A percentile compares a stretch with the other conserved stretches of the same genome.
These are phyloP conservation scores for Dipodomys spectabilis DNA, from an alignment of 2,113 vertebrate genomes.

Conservation along the genomic window DNA sequence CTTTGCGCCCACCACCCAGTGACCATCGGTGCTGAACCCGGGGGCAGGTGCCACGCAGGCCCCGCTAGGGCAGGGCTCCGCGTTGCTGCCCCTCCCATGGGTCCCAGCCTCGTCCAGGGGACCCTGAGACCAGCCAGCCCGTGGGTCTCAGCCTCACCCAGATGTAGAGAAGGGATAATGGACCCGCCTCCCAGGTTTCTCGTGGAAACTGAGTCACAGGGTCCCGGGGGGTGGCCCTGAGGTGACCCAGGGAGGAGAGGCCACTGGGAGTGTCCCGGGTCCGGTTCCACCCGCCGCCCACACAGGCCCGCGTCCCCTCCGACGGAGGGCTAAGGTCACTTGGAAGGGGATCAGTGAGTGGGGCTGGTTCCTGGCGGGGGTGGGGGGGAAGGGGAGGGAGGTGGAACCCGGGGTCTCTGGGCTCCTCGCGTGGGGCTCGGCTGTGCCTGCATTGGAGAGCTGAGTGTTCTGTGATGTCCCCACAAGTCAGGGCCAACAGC, in stretches of 20 bases:
- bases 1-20: too few relatives aligned
- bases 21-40: too few relatives aligned
- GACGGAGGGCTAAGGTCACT: constrained; percentile 71
- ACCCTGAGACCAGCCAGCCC: too few relatives aligned
- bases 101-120: too few relatives aligned
- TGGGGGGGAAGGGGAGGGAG: too few relatives aligned
- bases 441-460: fast-evolving
- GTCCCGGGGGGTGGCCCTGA: not conserved
- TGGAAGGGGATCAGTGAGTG: constrained; percentile 48
- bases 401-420: not conserved
- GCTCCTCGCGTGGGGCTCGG: not conserved
- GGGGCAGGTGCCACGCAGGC: too few relatives aligned
- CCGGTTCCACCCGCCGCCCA: constrained; percentile 54
- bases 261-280: constrained; percentile 21
- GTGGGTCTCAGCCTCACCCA: too few relatives aligned
- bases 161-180: not conserved
- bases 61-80: too few relatives aligned
- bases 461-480: not conserved
- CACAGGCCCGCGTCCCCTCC: constrained; percentile 64
- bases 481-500: not conserved
- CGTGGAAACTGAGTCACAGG: not conserved
- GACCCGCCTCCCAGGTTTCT: not conserved
- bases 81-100: too few relatives aligned
- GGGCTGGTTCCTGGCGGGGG: not conserved
- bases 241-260: not conserved